A percentile compares a stretch with the other conserved stretches of the same genome.
Conservation (phyloP, 1,140 invertebrate genomes). For the Leptonema lineaticorne region DNA sequence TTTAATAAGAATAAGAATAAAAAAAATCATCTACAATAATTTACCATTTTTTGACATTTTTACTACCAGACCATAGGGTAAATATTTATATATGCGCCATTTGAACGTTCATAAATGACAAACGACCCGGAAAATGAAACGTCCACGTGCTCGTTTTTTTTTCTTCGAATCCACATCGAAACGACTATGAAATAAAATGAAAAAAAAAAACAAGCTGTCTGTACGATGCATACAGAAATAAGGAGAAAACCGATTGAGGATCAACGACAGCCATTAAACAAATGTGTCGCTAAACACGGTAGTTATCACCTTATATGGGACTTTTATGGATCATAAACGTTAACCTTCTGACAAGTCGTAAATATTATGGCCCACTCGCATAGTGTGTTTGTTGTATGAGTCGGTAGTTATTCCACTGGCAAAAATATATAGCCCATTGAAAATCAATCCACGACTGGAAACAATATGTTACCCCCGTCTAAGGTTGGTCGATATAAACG, state of each 20-base stretch:
- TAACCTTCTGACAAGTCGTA: constrained; percentile 36
- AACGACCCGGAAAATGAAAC: constrained; percentile 10
- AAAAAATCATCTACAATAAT: no score
- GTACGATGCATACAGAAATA: neutral
- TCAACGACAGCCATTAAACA: constrained; percentile 26
- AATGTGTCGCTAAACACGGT: constrained; percentile 31
- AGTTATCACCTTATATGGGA: constrained; percentile 33
- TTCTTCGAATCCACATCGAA: neutral
- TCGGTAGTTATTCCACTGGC: neutral
- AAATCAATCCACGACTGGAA: constrained; percentile 3
- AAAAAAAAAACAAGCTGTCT: constrained; percentile 2
- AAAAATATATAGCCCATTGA: constrained; percentile 15
- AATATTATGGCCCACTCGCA: constrained; percentile 26
- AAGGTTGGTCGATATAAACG: no score
- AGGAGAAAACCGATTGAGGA: constrained; percentile 8
- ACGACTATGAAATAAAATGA: neutral
- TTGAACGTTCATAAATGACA: neutral
- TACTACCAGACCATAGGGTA: no score
- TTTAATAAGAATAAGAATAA: no score
- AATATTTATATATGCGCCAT: no score
- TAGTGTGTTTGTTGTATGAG: constrained; percentile 8
- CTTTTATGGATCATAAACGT: constrained; percentile 40
- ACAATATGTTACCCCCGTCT: neutral
- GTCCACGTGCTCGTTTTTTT: constrained; percentile 3
- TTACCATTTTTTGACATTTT: no score